phyloP scores from a whole-genome alignment of 2,113 vertebrate genomes.

The Agelaius tricolor region DNA sequence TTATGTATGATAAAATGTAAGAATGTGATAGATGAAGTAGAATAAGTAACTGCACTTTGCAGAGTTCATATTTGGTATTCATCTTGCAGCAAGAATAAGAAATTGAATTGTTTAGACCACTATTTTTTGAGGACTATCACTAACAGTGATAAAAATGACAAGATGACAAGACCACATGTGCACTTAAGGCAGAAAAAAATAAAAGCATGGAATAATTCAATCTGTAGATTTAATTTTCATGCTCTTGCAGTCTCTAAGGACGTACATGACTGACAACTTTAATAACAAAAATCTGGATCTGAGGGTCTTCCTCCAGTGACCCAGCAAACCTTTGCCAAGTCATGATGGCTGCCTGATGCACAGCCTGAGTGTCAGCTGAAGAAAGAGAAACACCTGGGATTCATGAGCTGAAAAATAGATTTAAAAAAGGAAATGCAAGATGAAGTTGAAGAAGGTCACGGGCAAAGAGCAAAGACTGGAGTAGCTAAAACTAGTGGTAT shows the following conservation, averaged over 20 bases:
- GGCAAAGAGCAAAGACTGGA: not conserved
- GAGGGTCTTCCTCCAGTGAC: slow-evolving; percentile 28
- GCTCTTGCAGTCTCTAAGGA: not conserved
- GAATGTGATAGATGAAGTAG: not conserved
- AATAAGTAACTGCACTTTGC: not conserved
- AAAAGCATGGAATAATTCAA: not conserved
- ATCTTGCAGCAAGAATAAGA: not conserved
- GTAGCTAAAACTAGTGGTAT: not conserved
- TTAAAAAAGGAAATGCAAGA: not conserved
- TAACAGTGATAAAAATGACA: slow-evolving; percentile 7
- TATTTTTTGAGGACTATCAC: not conserved
- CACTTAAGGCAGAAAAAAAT: not conserved
- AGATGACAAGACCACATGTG: slow-evolving; percentile 16
- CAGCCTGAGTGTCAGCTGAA: slow-evolving; percentile 29
- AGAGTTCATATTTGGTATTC: not conserved
- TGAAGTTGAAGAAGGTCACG: not conserved
- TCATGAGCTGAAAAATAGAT: slow-evolving; percentile 17
- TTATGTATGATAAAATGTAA: not conserved
- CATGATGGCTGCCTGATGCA: slow-evolving; percentile 40
- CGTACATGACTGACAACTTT: slow-evolving; percentile 21
- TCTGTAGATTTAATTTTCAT: slow-evolving; percentile 28
- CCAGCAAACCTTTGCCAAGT: slow-evolving; percentile 38
- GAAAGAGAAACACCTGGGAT: slow-evolving; percentile 60
- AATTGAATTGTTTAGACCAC: not conserved
- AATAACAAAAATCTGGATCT: slow-evolving; percentile 43